Evolutionary conservation across 2,113 vertebrate genomes (phyloP).

Genomic region (Lepus timidus): DNA sequence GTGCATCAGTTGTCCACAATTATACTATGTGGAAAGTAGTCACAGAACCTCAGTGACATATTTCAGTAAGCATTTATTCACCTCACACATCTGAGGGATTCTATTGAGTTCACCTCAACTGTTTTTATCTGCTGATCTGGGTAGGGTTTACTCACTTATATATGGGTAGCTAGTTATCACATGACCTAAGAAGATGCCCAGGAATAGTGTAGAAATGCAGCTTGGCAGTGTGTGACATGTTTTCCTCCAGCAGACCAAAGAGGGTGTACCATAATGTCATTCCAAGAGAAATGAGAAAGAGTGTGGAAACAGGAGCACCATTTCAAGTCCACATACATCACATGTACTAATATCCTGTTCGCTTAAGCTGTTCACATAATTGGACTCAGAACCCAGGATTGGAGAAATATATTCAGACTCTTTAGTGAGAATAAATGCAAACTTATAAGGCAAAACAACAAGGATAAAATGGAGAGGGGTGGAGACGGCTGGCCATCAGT

Average conservation of each 20-base stretch:
- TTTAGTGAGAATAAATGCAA: not conserved
- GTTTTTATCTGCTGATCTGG: not conserved
- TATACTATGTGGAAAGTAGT: not conserved
- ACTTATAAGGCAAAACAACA: not conserved
- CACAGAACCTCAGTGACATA: not conserved
- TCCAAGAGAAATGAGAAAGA: not conserved
- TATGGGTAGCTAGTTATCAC: not conserved
- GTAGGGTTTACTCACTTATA: not conserved
- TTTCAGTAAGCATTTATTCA: constrained; percentile 1
- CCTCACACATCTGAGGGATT: not conserved
- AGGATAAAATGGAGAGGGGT: not conserved
- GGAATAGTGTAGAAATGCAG: not conserved
- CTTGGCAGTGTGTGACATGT: not conserved
- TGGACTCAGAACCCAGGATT: not conserved
- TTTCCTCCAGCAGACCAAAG: not conserved
- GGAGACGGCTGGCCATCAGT: not conserved
- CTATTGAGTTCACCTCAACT: not conserved
- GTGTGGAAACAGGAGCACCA: not conserved
- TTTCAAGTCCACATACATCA: not conserved
- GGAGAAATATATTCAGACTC: not conserved
- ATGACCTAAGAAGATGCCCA: not conserved
- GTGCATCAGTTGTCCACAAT: not conserved
- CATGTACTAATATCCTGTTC: not conserved
- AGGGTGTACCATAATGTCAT: not conserved
- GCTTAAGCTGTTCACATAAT: not conserved